phyloP scores from a whole-genome alignment of 2,888 invertebrate species.

The Caenorhabditis imperialis region DNA sequence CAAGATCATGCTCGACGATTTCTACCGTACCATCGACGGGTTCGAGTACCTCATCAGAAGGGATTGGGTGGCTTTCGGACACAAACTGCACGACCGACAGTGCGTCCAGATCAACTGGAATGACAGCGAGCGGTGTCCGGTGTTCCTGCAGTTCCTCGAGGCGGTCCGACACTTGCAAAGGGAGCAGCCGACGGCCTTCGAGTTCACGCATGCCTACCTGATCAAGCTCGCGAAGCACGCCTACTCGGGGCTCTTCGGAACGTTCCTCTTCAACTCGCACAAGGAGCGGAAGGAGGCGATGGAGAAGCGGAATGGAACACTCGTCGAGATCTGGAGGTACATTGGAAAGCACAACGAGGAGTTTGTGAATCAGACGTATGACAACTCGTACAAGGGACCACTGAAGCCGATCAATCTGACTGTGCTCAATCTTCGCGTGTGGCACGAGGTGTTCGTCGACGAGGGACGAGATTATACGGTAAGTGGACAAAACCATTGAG shows the following conservation, averaged over 20 bases:
- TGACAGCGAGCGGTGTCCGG: constrained; percentile 94
- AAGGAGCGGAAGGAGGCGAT: constrained; percentile 43
- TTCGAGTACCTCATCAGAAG: constrained; percentile 93
- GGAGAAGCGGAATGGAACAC: constrained; percentile 22
- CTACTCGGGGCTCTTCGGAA: constrained; percentile 95
- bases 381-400: constrained; percentile 29
- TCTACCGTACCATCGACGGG: constrained; percentile 91
- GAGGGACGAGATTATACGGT: constrained; percentile 26
- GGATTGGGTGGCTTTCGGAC: constrained; percentile 98
- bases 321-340: constrained; percentile 60
- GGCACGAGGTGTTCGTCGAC: constrained; percentile 55
- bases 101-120: constrained; percentile 80
- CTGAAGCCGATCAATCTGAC: constrained; percentile 34
- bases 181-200: constrained; percentile 87
- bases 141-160: constrained; percentile 98
- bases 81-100: constrained; percentile 95
- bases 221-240: constrained; percentile 94
- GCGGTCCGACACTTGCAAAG: constrained; percentile 89
- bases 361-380: constrained; percentile 55
- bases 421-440: constrained; percentile 48
- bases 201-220: constrained; percentile 94
- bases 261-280: constrained; percentile 84
- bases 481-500: not conserved
- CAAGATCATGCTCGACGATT: constrained; percentile 92
- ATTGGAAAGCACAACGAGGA: constrained; percentile 56